Base-by-base conservation (phyloP, 2,113 vertebrate genomes). In the Poeciliopsis prolifica region DNA sequence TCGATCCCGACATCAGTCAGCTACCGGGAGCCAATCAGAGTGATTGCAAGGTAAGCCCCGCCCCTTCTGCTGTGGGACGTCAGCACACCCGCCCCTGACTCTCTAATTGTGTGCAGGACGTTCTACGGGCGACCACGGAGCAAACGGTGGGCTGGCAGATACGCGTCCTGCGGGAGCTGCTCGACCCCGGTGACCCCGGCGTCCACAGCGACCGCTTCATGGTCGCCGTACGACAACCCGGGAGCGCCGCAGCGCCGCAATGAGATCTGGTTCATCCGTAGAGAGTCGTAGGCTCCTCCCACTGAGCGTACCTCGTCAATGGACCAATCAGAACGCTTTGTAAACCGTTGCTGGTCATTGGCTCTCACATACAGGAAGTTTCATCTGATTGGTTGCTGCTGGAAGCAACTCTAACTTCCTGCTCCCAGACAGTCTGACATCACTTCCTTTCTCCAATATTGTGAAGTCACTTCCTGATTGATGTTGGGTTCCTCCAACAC, bases 211-310 rank as follows among this genome's bases (percentile, higher is more conserved):
- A 94, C 48, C 62, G 66, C 7, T 97, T 94, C 91, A 90, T 96
- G 0, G 95, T 97, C 22, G 96, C 96, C 0, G 79, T 97, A 96
- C 0, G 92, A 97, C 78, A 97, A 97, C n/a, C 96, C 96, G 0
- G 91, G 95, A 2, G 19, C 95, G 0, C 88, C 95, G 0, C 91
- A 70, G 15, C 95, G 94, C 75, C 87, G 95, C 70, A 96, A 97
- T 0, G 96, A 97, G 94, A 95, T 97, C 92, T 97, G 96, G 96
- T 96, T 96, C 85, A 89, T 97, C 78, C 67, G 87, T 22, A 90
- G 54, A 22, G 58, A 88, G 14, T 58, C 61, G 28, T 94, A 87
- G 78, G 64, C 12, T 3, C 13, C 26, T 0, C 77, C 78, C 74
- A 33, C 48, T 26, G 15, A 5, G 29, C 65, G 19, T 28, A 6